Percentiles rank a stretch among this genome's conserved stretches.
Conservation (phyloP, 2,888 invertebrate species). For the Heliothis peltigera region DNA sequence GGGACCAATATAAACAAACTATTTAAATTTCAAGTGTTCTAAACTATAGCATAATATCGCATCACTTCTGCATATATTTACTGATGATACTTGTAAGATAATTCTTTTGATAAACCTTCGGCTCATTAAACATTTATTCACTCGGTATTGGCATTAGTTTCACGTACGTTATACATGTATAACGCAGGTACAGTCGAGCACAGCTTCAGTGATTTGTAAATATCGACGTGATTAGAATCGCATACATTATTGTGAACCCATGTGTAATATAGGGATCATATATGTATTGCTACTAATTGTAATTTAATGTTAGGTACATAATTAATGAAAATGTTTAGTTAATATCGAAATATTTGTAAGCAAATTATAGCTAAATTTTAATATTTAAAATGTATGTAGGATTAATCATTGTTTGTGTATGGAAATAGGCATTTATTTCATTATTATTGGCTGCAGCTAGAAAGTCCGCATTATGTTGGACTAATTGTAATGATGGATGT, state of each 20-base stretch:
- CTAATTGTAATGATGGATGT: too few relatives aligned
- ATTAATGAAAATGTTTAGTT: conserved; percentile 8
- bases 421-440: neutral
- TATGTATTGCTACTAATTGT: conserved; percentile 33
- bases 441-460: neutral
- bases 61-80: neutral
- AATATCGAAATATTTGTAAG: neutral
- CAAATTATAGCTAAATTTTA: neutral
- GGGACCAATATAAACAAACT: too few relatives aligned
- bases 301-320: conserved; percentile 11
- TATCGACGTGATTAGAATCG: conserved; percentile 58
- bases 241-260: conserved; percentile 33
- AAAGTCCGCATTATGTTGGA: neutral
- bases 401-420: neutral
- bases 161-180: conserved; percentile 54
- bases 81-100: neutral
- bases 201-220: conserved; percentile 53
- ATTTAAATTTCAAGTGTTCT: too few relatives aligned
- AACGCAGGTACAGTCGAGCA: conserved; percentile 26
- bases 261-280: conserved; percentile 22
- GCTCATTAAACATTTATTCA: conserved; percentile 10
- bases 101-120: neutral
- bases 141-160: conserved; percentile 35
- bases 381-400: neutral
- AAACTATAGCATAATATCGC: neutral